phyloP scores from a whole-genome alignment of 2,797 vertebrate genomes.

The Coregonus sp. region DNA sequence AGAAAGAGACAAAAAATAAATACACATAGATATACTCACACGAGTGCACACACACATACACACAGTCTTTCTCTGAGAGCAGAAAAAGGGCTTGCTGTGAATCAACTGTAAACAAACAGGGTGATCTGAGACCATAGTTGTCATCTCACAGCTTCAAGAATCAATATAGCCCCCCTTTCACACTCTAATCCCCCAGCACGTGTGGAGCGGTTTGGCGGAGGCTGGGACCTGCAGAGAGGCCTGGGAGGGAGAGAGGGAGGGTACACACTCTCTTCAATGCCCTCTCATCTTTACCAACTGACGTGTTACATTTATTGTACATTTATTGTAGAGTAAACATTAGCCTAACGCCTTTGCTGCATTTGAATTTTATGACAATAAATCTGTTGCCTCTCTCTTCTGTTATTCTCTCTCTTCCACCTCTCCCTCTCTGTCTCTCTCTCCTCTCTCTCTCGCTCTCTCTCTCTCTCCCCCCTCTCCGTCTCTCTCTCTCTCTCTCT shows the following conservation, averaged over 20 bases:
- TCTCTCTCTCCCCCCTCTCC: slow-evolving; percentile 1
- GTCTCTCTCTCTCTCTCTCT: background rate
- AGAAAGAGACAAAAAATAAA: slow-evolving; percentile 1
- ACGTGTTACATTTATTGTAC: background rate
- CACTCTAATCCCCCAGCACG: slow-evolving; percentile 55
- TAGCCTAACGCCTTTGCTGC: background rate
- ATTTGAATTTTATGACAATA: background rate
- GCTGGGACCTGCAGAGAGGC: slow-evolving; percentile 44
- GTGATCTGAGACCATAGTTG: slow-evolving; percentile 62
- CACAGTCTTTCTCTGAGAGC: background rate
- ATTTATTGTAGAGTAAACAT: slow-evolving; percentile 1
- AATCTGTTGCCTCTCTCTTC: background rate
- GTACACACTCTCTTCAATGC: background rate
- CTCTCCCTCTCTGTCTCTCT: slow-evolving; percentile 4
- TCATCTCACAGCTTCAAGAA: slow-evolving; percentile 69
- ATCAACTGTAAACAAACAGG: slow-evolving; percentile 69
- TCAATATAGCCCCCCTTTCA: slow-evolving; percentile 64
- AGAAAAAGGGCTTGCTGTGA: slow-evolving; percentile 41
- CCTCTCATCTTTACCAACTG: background rate
- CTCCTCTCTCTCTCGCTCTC: slow-evolving; percentile 15
- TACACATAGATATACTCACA: background rate
- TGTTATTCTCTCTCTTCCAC: background rate
- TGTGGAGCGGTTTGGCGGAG: slow-evolving; percentile 43
- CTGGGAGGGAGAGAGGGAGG: slow-evolving; percentile 19
- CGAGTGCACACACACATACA: slow-evolving; percentile 1